phyloP scores from a whole-genome alignment of 2,888 invertebrate species.

The Drosophila setosimentum region DNA sequence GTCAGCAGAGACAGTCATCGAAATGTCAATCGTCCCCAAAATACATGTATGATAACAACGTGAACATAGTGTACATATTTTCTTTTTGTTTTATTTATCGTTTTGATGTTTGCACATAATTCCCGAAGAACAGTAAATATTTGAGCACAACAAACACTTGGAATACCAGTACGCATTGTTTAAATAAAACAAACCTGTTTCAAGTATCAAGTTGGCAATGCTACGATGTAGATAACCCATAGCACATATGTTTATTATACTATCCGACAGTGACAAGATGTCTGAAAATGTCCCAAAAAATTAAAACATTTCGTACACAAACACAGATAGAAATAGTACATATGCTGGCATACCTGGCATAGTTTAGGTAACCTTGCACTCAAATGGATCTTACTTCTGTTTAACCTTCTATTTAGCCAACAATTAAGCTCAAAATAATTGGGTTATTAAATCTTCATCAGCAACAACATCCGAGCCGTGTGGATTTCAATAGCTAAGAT shows the following conservation, averaged over 20 bases:
- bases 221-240: conserved; percentile 9
- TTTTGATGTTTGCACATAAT: conserved; percentile 26
- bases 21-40: not conserved
- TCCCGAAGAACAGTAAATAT: conserved; percentile 35
- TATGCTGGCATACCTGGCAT: not conserved
- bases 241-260: not conserved
- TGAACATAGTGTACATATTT: not conserved
- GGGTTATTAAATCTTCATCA: not conserved
- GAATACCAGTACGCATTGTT: not conserved
- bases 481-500: not conserved
- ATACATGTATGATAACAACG: not conserved
- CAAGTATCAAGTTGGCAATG: not conserved
- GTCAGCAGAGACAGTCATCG: not conserved
- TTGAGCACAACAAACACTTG: conserved; percentile 19
- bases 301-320: not conserved
- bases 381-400: not conserved
- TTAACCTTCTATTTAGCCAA: not conserved
- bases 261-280: conserved; percentile 1
- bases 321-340: not conserved
- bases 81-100: conserved; percentile 19
- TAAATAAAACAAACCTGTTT: not conserved
- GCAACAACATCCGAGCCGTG: not conserved
- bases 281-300: conserved; percentile 8
- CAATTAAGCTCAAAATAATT: not conserved
- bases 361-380: not conserved